Percentiles rank a stretch among this genome's conserved stretches.
These are phyloP conservation scores for Rhagium mordax DNA, from an alignment of 2,888 invertebrate species.

Conservation along the genomic window DNA sequence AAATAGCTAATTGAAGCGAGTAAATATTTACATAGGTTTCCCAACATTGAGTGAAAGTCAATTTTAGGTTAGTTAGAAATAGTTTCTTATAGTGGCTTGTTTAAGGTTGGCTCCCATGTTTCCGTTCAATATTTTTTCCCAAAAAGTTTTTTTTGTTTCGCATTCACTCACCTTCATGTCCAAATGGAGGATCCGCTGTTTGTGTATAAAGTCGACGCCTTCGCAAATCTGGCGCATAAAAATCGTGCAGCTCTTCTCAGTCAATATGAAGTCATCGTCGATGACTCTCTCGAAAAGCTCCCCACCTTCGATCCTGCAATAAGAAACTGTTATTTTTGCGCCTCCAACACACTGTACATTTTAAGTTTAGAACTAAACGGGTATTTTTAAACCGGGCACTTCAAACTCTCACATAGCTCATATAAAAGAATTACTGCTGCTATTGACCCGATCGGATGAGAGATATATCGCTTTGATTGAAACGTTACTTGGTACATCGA, in stretches of 20 bases:
- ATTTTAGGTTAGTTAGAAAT: too few species aligned
- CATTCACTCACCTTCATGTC: conserved; percentile 89
- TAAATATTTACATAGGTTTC: conserved; percentile 4
- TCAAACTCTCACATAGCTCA: not conserved
- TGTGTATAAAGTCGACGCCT: conserved; percentile 97
- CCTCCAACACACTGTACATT: not conserved
- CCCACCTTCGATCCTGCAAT: conserved; percentile 94
- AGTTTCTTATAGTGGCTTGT: not conserved
- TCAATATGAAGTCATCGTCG: conserved; percentile 97
- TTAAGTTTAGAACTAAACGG: not conserved
- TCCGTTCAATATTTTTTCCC: not conserved
- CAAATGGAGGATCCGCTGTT: conserved; percentile 94
- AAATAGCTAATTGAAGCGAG: not conserved
- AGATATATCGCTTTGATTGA: not conserved
- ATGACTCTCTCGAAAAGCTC: conserved; percentile 99
- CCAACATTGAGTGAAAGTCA: too few species aligned
- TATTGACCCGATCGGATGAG: not conserved
- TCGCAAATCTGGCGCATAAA: conserved; percentile 99
- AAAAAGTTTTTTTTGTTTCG: not conserved
- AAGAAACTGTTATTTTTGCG: conserved; percentile 25
- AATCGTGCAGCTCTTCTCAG: conserved; percentile 95
- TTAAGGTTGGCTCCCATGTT: not conserved
- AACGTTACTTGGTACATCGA: too few species aligned
- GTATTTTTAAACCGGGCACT: not conserved
- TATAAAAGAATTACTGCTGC: not conserved